These are phyloP conservation scores for Lanius ludovicianus DNA, from an alignment of 2,113 vertebrate species.

Conservation along the genomic window DNA sequence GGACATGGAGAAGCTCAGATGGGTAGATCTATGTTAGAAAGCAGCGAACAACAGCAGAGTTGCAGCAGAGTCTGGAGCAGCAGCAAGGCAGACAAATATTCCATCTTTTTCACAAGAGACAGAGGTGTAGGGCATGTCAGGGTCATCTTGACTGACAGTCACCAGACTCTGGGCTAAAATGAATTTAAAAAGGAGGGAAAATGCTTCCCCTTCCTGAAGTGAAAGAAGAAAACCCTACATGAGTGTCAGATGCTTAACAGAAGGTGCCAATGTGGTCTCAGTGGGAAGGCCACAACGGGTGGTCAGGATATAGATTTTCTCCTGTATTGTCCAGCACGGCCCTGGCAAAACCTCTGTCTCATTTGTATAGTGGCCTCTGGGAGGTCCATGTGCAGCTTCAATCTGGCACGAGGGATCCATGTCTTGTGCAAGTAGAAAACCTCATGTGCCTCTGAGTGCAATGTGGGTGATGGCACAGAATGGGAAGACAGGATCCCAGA, in stretches of 20 bases:
- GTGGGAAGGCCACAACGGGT: neutral
- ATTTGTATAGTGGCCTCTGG: neutral
- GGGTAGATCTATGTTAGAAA: neutral
- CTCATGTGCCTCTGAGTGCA: neutral
- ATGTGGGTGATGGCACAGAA: neutral
- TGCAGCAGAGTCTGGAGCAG: neutral
- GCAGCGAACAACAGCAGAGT: neutral
- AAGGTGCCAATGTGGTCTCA: neutral
- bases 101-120: neutral
- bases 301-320: neutral
- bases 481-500: neutral
- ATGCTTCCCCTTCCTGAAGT: neutral
- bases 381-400: neutral
- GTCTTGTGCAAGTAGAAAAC: neutral
- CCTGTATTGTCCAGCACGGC: neutral
- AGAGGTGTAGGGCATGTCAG: neutral
- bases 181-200: neutral
- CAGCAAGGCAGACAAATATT: neutral
- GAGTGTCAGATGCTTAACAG: neutral
- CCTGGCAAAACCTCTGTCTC: neutral
- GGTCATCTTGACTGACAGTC: neutral
- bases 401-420: neutral
- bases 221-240: neutral
- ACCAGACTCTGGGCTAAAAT: neutral
- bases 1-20: neutral